A percentile compares a stretch with the other conserved stretches of the same genome.
Conservation (phyloP, 2,113 vertebrate species). For the Eclectus roratus region DNA sequence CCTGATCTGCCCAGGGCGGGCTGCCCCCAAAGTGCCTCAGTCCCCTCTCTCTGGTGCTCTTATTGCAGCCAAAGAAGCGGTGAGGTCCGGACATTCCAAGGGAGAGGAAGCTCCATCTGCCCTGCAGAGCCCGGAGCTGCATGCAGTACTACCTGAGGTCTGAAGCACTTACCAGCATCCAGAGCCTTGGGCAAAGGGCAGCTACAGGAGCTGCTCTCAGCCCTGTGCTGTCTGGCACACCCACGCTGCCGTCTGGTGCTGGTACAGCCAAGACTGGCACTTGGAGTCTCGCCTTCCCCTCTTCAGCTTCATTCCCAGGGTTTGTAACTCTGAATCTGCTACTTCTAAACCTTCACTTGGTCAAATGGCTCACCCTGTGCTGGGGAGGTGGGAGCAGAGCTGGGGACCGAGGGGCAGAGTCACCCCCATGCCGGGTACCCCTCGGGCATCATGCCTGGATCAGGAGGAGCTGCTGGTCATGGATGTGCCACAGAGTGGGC, state of each 20-base stretch:
- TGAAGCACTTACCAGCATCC: not conserved
- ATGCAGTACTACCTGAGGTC: not conserved
- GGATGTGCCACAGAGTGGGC: not conserved
- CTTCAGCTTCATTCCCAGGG: not conserved
- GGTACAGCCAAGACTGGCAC: not conserved
- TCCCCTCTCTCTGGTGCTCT: not conserved
- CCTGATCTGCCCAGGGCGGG: rapidly evolving
- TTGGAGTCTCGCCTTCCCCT: not conserved
- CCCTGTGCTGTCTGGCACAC: not conserved
- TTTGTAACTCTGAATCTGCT: not conserved
- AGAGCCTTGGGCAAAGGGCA: conserved; percentile 15
- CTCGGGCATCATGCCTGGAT: not conserved
- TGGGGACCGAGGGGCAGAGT: rapidly evolving
- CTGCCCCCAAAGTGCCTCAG: not conserved
- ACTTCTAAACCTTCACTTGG: not conserved
- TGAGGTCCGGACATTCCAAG: not conserved
- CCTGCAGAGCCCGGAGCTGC: not conserved
- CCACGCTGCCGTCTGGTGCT: not conserved
- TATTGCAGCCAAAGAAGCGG: not conserved
- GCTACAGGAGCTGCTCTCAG: not conserved
- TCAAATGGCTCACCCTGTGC: rapidly evolving
- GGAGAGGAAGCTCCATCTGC: not conserved
- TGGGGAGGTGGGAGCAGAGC: not conserved
- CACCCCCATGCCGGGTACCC: not conserved
- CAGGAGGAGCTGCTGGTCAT: not conserved